Evolutionary conservation across 2,797 vertebrate genomes (phyloP), one percentile per base, ranked within the genome.

Genomic region (Arrhamphus sclerolepis): DNA sequence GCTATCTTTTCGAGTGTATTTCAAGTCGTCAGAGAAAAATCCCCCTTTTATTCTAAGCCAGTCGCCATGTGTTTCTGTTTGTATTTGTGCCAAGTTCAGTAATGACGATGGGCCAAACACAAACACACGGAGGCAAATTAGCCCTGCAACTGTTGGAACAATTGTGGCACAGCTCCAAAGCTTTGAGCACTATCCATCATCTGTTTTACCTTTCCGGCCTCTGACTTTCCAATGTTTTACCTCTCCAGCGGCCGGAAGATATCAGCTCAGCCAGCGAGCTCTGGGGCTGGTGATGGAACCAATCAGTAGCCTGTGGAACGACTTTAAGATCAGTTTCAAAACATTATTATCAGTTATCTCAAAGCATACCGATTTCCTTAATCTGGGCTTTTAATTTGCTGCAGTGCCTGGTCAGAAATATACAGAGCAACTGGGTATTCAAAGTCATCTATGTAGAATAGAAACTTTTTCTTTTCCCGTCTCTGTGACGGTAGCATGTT

Each of bases 231-330:
- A 85, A 89, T 92, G 89, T 91, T 83, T 67, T 48, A 60, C 48
- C 8, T 51, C 75, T 58, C 61, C 70, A 89, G 87, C 76, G 54
- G 74, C 78, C 61, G 82, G 91, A 90, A 90, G 67, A 72, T 39
- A 31, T 24, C 46, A 60, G 62, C 62, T n/a, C 20, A 70, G 48
- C 52, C 77, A 55, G 68, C 75, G 66, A 67, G 63, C 46, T 57
- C 72, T 50, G 43, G 59, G 10, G 48, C 31, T 46, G 75, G 61
- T 69, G 74, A 81, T 29, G 65, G 64, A 81, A 69, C 26, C 60
- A 34, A 60, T 66, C 39, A 26, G 5, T 10, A 44, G 64, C 38
- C 49, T 26, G 53, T 78, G 64, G 62, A 75, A 81, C 65, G 60
- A 64, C 61, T 50, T 61, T 52, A 44, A 53, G 40, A 61, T 29